Conservation (phyloP, 2,797 vertebrate genomes). For the Schizopygopsis malacanthus region DNA sequence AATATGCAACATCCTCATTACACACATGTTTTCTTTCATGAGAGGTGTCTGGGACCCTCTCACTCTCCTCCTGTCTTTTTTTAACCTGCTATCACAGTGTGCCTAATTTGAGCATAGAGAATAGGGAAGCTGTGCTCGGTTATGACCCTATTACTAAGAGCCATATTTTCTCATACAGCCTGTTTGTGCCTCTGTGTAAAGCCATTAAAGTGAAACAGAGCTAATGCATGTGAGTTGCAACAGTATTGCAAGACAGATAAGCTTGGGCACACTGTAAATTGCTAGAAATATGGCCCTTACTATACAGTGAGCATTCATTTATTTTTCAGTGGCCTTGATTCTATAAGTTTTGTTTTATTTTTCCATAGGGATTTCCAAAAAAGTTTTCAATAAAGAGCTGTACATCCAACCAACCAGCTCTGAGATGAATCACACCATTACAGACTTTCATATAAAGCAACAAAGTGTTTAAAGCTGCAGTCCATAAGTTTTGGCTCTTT, state of each 20-base stretch:
- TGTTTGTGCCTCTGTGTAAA: slow-evolving; percentile 48
- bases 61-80: background rate
- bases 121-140: slow-evolving; percentile 36
- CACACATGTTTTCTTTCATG: slow-evolving; percentile 24
- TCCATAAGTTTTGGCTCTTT: background rate
- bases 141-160: slow-evolving; percentile 44
- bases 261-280: slow-evolving; percentile 4
- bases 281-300: slow-evolving; percentile 6
- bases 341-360: background rate
- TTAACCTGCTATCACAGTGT: slow-evolving; percentile 30
- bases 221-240: slow-evolving; percentile 48
- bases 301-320: background rate
- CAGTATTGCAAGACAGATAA: slow-evolving; percentile 33
- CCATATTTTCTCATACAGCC: slow-evolving; percentile 46
- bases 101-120: slow-evolving; percentile 41
- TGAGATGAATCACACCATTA: slow-evolving; percentile 10
- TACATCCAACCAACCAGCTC: background rate
- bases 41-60: slow-evolving; percentile 12
- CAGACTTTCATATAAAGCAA: background rate
- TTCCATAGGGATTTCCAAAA: background rate
- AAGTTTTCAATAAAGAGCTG: background rate
- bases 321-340: background rate
- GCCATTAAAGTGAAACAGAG: slow-evolving; percentile 47
- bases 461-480: background rate
- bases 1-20: slow-evolving; percentile 55